Percentiles rank a stretch among this genome's conserved stretches.
Conservation (phyloP, 2,797 vertebrate genomes). For the Steatocranus sp. region DNA sequence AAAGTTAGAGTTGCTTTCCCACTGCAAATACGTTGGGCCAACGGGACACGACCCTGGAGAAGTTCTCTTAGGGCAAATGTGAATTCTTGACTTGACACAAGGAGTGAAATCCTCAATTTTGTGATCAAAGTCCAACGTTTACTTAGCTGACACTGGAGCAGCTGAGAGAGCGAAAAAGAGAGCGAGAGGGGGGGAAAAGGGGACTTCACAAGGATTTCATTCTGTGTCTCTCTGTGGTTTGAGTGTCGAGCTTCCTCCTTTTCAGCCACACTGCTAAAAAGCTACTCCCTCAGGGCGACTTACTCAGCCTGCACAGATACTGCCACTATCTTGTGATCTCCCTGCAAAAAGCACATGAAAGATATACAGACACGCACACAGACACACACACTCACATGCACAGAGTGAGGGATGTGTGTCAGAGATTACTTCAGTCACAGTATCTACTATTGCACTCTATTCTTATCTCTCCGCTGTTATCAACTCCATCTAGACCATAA, state of each 20-base stretch:
- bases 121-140: conserved; percentile 27
- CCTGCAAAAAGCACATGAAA: conserved; percentile 54
- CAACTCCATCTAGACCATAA: conserved; percentile 36
- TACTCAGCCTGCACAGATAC: conserved; percentile 44
- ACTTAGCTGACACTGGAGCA: conserved; percentile 12
- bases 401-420: conserved; percentile 8
- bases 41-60: not conserved
- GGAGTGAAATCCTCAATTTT: conserved; percentile 8
- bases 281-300: conserved; percentile 45
- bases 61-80: not conserved
- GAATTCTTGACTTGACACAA: not conserved
- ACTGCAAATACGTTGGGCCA: not conserved
- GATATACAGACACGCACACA: conserved; percentile 27
- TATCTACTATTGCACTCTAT: conserved; percentile 46
- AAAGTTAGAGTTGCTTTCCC: not conserved
- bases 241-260: conserved; percentile 33
- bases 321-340: conserved; percentile 57
- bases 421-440: conserved; percentile 48
- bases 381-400: conserved; percentile 9
- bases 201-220: conserved; percentile 31
- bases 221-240: conserved; percentile 23
- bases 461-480: conserved; percentile 59
- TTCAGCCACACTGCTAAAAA: conserved; percentile 39
- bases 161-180: not conserved
- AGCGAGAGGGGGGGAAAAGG: not conserved